Base-by-base conservation (phyloP, 2,113 vertebrate genomes). In the Pelodiscus sinensis region DNA sequence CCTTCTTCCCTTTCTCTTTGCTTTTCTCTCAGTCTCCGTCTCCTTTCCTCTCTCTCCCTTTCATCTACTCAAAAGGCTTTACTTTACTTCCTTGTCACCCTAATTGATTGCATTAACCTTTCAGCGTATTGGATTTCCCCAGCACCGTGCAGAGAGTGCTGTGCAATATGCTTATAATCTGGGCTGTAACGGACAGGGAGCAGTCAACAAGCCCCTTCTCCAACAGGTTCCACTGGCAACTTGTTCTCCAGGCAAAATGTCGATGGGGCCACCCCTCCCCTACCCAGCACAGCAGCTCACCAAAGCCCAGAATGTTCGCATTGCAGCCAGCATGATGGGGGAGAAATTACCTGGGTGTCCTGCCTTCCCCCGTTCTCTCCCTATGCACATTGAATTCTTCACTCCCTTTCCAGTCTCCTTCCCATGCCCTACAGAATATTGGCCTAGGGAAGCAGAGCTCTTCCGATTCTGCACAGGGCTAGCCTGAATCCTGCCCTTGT, bases 91-190 rank as follows among this genome's bases (percentile, higher is more conserved):
- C 99, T 99, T 99, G 99, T 99, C 99, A 99, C 99, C 99, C 98
- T 99, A 99, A 99, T 99, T 99, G 99, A 99, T 99, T 99, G 99
- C 99, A 99, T 99, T 99, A 99, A 99, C 99, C 99, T 99, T 99
- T 99, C 98, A 99, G 99, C 99, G 99, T 99, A 99, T 99, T 99
- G 99, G 99, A 99, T 99, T 99, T 99, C 99, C 99, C 98, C 97
- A 98, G 99, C 99, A 98, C 99, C 98, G 98, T 99, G 98, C 98
- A 98, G 99, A 98, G 99, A 98, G 99, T 98, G 97, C 99, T 98
- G 99, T 98, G 98, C 99, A 99, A 99, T 99, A 99, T 99, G 99
- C 99, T 99, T 98, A 99, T 99, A 99, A 99, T 99, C 98, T 98
- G 94, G 98, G 99, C 98, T 98, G 98, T 99, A 99, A 99, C 99